phyloP scores from a whole-genome alignment of 2,797 vertebrate species.

The Vespertilio murinus region DNA sequence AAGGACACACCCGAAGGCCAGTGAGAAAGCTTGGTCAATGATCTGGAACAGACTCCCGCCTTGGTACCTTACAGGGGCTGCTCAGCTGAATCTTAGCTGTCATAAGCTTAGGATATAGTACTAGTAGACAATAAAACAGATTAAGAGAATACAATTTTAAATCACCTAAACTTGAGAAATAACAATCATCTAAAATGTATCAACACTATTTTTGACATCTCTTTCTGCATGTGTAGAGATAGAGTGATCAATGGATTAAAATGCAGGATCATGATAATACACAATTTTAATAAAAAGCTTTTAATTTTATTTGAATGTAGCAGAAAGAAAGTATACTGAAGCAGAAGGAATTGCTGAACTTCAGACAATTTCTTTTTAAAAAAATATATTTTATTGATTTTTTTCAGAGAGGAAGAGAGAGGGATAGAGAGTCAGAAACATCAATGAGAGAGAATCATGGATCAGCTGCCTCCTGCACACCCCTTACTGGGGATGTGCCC shows the following conservation, averaged over 20 bases:
- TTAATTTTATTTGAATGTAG: slow-evolving; percentile 34
- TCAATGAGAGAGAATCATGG: no score
- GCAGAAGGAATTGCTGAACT: neutral
- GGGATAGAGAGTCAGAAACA: no score
- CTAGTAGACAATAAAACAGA: neutral
- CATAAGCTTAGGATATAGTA: neutral
- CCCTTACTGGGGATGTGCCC: no score
- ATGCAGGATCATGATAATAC: neutral
- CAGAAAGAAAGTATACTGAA: neutral
- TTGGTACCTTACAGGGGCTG: neutral
- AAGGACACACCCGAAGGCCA: neutral
- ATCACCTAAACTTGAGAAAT: neutral
- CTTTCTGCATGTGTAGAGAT: neutral
- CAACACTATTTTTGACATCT: neutral
- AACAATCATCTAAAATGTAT: neutral
- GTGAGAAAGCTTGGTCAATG: neutral
- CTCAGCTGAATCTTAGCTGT: neutral
- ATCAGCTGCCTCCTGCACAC: no score
- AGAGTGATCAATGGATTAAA: neutral
- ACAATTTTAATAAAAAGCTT: neutral
- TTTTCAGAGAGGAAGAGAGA: no score
- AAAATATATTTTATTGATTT: no score
- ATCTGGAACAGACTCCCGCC: neutral
- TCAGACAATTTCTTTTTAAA: neutral
- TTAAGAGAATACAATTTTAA: neutral